Conservation (phyloP, 2,113 vertebrate species). For the Myxocyprinus asiaticus region DNA sequence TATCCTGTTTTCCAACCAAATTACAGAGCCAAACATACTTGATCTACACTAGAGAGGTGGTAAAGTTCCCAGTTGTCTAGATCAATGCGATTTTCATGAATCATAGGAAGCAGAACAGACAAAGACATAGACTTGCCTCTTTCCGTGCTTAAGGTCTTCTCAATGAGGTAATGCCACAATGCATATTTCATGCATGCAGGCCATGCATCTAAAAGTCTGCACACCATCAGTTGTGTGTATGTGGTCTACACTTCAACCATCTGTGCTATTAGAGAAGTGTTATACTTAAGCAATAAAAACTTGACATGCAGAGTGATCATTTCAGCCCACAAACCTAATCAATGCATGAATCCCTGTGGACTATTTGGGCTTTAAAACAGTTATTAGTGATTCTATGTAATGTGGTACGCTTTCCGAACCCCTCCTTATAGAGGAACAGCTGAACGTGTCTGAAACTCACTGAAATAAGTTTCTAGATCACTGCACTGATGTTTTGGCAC, state of each 20-base stretch:
- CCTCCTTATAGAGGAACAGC: not conserved
- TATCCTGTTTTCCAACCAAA: no score
- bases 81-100: not conserved
- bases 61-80: no score
- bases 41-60: no score
- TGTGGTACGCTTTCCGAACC: not conserved
- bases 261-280: not conserved
- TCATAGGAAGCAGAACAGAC: not conserved
- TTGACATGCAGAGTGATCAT: not conserved
- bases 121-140: not conserved
- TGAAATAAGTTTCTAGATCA: not conserved
- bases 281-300: conserved; percentile 11
- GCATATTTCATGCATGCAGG: conserved; percentile 24
- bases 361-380: not conserved
- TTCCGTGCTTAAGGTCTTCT: not conserved
- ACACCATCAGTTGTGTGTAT: not conserved
- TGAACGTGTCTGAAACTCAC: not conserved
- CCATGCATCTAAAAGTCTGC: not conserved
- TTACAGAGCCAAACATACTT: no score
- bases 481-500: not conserved
- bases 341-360: not conserved
- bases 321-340: conserved; percentile 2
- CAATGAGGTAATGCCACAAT: not conserved
- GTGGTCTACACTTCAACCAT: not conserved
- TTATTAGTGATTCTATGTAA: not conserved